Base-by-base conservation (phyloP, 2,113 vertebrate species). In the Jaculus jaculus region DNA sequence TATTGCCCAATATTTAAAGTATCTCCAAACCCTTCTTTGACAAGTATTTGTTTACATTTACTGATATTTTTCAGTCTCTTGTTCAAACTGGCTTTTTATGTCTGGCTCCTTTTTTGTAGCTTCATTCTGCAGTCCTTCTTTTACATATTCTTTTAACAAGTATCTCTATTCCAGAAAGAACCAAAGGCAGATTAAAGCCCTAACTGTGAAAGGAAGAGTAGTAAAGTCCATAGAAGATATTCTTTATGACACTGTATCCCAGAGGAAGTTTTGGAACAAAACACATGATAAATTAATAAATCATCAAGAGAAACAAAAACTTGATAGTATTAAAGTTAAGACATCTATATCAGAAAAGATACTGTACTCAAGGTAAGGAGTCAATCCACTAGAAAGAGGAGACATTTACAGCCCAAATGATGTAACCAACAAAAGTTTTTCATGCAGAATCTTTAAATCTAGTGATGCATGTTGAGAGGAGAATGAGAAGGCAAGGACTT, bases 91-190 rank as follows among this genome's bases (percentile, higher is more conserved):
- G 12, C 30, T 68, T 61, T 63, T 47, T 32, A 65, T 42, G 39
- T 28, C 42, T 23, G 9, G 7, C 42, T 42, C 34, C 23, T 71
- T 77, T 73, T 89, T 54, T 81, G 51, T 69, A n/a, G 42, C 30
- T 87, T 84, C 24, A 81, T 87, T 93, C 63, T 18, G 54, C 91
- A 93, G 68, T 87, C 37, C 21, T 66, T 69, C 42, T 92, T 83
- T 58, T 58, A 51, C 66, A 47, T 87, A 16, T 75, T 51, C 30
- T 78, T 90, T 83, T 39, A 89, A 42, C 71, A 69, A 89, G 21
- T 17, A 61, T 61, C 42, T 75, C 68, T 54, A 5, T 71, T 86
- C 75, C 84, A 89, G 47, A 71, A 86, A 89, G 20, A 93, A 51
- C 32, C 60, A 69, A 30, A 91, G 60, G 32, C 5, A 3, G 39